A percentile compares a stretch with the other conserved stretches of the same genome.
Conservation (phyloP, 2,797 vertebrate genomes). For the Amblyraja radiata region DNA sequence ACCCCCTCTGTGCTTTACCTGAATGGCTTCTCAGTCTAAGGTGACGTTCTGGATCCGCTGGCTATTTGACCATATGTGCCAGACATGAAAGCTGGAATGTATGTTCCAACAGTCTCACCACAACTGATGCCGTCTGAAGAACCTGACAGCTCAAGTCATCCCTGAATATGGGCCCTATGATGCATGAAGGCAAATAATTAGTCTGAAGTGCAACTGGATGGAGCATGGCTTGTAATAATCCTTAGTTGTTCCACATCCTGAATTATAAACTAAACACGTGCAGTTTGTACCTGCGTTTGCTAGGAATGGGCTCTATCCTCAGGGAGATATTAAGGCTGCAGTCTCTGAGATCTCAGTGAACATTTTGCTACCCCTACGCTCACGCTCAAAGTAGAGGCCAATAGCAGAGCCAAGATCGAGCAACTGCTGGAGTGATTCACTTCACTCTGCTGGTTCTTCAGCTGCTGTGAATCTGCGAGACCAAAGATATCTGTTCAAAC, state of each 20-base stretch:
- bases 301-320: neutral
- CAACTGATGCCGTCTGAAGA: neutral
- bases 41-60: neutral
- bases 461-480: neutral
- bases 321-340: neutral
- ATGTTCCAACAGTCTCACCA: neutral
- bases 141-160: neutral
- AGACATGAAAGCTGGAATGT: neutral
- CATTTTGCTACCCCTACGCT: neutral
- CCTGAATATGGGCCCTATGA: neutral
- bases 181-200: conserved; percentile 1
- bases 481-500: neutral
- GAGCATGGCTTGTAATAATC: neutral
- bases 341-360: too few relatives aligned
- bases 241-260: too few relatives aligned
- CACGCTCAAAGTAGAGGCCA: neutral
- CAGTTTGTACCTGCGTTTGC: neutral
- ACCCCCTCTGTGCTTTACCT: neutral
- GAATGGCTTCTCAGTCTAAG: neutral
- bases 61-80: neutral
- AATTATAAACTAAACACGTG: neutral
- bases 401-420: neutral
- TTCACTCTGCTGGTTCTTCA: neutral
- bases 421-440: neutral
- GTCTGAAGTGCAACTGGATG: neutral